Conservation (phyloP, 2,888 invertebrate species). For the Himalopsyche japonica region DNA sequence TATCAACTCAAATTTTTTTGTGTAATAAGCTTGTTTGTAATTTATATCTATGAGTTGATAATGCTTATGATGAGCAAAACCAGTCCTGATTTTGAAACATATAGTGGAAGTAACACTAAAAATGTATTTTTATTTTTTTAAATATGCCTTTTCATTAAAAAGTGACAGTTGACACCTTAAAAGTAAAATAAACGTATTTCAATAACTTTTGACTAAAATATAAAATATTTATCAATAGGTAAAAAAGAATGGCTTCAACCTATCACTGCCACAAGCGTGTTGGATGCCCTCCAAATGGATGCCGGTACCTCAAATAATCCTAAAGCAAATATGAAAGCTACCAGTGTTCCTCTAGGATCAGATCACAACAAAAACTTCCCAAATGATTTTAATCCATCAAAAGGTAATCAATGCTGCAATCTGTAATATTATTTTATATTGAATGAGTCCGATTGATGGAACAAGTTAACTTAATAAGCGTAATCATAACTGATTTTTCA, state of each 20-base stretch:
- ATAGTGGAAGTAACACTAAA: too few species aligned
- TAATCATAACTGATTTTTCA: too few species aligned
- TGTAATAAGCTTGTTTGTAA: too few species aligned
- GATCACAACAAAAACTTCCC: constrained; percentile 14
- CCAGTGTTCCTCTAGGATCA: not conserved
- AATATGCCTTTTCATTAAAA: too few species aligned
- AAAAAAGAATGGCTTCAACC: constrained; percentile 35
- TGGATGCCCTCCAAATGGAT: constrained; percentile 35
- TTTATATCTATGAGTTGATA: too few species aligned
- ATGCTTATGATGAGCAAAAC: too few species aligned
- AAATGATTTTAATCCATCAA: constrained; percentile 15
- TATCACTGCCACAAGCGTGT: constrained; percentile 30
- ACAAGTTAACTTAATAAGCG: too few species aligned
- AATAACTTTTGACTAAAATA: not conserved
- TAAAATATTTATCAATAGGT: constrained; percentile 1
- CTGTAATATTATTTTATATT: not conserved
- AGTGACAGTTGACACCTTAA: too few species aligned
- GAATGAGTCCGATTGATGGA: too few species aligned
- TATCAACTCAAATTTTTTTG: too few species aligned
- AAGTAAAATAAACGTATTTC: not conserved
- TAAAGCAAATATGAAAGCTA: constrained; percentile 3
- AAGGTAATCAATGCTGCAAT: constrained; percentile 8
- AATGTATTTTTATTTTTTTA: too few species aligned
- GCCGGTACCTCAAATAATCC: constrained; percentile 18
- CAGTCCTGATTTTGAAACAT: too few species aligned